Percentiles rank a stretch among this genome's conserved stretches.
These are phyloP conservation scores for Benthosema pterotum DNA, from an alignment of 2,797 vertebrate genomes.

Conservation along the genomic window DNA sequence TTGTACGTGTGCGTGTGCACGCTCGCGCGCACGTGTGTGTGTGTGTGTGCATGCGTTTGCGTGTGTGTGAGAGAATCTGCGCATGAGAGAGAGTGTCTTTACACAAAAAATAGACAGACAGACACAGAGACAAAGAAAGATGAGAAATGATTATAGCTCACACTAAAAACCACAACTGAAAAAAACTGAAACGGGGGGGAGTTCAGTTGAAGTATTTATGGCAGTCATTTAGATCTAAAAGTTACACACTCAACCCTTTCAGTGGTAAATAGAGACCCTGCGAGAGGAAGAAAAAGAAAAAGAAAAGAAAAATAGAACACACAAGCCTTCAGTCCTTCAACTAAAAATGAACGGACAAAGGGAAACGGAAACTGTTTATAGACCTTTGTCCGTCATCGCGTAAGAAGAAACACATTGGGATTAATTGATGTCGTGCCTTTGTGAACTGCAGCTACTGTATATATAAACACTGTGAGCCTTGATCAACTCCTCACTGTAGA, in stretches of 20 bases:
- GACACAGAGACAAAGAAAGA: conserved; percentile 77
- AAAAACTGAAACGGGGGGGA: conserved; percentile 57
- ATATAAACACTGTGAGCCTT: conserved; percentile 29
- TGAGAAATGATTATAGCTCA: conserved; percentile 79
- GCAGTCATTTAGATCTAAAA: conserved; percentile 75
- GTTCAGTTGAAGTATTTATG: conserved; percentile 78
- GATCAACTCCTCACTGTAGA: conserved; percentile 12
- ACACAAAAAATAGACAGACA: conserved; percentile 70
- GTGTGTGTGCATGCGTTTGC: conserved; percentile 28
- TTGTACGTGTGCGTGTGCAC: conserved; percentile 41
- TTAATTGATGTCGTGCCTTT: conserved; percentile 17
- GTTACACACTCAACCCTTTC: conserved; percentile 64
- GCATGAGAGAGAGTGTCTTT: conserved; percentile 30
- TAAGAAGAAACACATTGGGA: conserved; percentile 38
- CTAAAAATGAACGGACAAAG: conserved; percentile 37
- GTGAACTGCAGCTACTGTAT: conserved; percentile 11
- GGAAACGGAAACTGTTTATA: conserved; percentile 34
- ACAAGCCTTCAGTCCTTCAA: conserved; percentile 51
- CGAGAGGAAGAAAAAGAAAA: conserved; percentile 15
- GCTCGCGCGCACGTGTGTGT: conserved; percentile 8
- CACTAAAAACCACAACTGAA: conserved; percentile 78
- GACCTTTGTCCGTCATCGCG: conserved; percentile 58
- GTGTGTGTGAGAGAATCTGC: conserved; percentile 19
- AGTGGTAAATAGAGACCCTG: conserved; percentile 67
- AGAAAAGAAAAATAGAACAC: conserved; percentile 29